These are phyloP conservation scores for Yoshiicerus persimilis DNA, from an alignment of 1,140 invertebrate genomes.

Conservation along the genomic window DNA sequence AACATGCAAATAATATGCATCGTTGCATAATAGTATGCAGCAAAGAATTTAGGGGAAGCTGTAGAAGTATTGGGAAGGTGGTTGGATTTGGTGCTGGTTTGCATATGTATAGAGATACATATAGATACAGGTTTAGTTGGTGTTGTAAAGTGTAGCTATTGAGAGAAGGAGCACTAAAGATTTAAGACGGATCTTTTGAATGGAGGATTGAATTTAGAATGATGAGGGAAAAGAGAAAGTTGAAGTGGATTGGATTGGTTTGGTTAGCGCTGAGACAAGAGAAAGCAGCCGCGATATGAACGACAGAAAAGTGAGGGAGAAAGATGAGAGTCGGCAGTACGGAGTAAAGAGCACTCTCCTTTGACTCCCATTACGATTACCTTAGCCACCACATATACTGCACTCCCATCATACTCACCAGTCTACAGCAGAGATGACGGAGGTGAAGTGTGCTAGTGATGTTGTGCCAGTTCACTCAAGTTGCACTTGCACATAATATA, in stretches of 20 bases:
- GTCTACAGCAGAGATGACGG: not conserved
- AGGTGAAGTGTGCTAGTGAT: not conserved
- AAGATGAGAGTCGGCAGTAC: not conserved
- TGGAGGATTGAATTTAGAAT: not conserved
- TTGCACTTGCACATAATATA: not conserved
- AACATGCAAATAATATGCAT: no score
- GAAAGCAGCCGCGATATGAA: not conserved
- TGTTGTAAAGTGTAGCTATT: not conserved
- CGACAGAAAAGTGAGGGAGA: not conserved
- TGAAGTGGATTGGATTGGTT: not conserved
- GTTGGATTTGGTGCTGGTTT: no score
- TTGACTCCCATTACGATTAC: not conserved
- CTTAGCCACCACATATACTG: not conserved
- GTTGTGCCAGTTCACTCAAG: not conserved
- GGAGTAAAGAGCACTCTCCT: not conserved
- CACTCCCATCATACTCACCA: not conserved
- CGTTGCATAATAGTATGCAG: no score
- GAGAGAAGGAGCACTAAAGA: not conserved
- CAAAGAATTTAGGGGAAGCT: no score
- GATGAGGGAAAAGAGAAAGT: not conserved
- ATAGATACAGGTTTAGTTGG: not conserved
- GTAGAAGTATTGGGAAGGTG: no score
- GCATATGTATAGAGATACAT: no score
- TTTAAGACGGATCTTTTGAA: conserved; percentile 1
- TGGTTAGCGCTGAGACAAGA: not conserved